These are phyloP conservation scores for Eulemur rufifrons DNA, from an alignment of 2,113 vertebrate genomes.

Conservation along the genomic window DNA sequence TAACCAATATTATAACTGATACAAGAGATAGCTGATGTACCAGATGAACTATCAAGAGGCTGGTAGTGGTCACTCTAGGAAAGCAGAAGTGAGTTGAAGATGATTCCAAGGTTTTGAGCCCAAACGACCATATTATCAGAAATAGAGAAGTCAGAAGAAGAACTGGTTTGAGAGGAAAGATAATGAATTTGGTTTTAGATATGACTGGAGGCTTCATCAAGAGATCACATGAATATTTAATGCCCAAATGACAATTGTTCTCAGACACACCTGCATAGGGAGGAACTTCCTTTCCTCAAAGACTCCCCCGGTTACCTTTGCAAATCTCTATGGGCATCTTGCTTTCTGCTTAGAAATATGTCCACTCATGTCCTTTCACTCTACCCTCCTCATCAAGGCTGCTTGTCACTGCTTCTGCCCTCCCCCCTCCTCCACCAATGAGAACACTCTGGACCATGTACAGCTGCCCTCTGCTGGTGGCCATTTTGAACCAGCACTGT, in stretches of 20 bases:
- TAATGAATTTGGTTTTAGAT: background rate
- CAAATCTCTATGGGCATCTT: background rate
- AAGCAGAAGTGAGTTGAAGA: background rate
- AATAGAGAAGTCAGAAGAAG: slow-evolving; percentile 1
- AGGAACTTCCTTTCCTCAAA: background rate
- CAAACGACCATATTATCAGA: background rate
- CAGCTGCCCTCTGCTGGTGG: background rate
- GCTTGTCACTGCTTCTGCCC: background rate
- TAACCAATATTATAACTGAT: background rate
- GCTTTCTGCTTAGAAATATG: background rate
- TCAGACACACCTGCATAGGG: background rate
- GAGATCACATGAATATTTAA: background rate
- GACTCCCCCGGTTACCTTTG: background rate
- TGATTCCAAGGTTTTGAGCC: background rate
- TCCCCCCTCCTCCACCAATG: rapidly evolving
- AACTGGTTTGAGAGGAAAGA: background rate
- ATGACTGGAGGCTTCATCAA: background rate
- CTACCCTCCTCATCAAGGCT: background rate
- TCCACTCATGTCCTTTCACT: background rate
- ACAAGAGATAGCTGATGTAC: background rate
- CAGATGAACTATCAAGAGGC: background rate
- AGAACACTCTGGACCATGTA: background rate
- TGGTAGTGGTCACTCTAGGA: background rate
- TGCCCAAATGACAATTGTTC: slow-evolving; percentile 2
- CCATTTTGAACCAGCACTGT: background rate